phyloP scores from a whole-genome alignment of 2,888 invertebrate species.

The Synergus laeviventris region DNA sequence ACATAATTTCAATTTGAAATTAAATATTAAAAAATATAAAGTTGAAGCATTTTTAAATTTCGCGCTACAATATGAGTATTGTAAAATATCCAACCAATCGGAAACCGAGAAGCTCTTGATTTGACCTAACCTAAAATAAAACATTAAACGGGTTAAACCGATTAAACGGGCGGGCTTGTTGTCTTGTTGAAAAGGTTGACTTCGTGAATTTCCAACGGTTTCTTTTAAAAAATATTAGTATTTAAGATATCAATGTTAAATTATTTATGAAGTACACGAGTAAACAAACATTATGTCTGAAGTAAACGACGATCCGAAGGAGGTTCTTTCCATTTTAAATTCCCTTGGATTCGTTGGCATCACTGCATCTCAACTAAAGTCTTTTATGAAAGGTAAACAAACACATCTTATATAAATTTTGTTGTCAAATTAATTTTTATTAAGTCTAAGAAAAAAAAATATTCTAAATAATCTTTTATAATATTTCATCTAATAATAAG shows the following conservation, averaged over 20 bases:
- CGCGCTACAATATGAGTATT: background rate
- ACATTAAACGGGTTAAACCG: too few relatives aligned
- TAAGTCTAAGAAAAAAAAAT: background rate
- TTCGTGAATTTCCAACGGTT: background rate
- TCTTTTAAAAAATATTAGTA: background rate
- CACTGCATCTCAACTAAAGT: slow-evolving; percentile 85
- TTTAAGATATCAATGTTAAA: background rate
- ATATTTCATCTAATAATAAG: background rate
- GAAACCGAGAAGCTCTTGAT: background rate
- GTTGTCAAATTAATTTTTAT: slow-evolving; percentile 31
- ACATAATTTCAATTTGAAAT: too few relatives aligned
- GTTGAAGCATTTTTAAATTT: background rate
- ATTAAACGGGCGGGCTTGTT: background rate
- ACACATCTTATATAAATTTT: background rate
- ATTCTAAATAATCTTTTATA: background rate
- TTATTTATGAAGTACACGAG: background rate
- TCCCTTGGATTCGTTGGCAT: slow-evolving; percentile 87
- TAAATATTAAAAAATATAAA: too few relatives aligned
- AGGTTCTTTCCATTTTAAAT: slow-evolving; percentile 85
- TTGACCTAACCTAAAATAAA: too few relatives aligned
- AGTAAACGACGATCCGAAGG: slow-evolving; percentile 80
- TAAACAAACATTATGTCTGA: slow-evolving; percentile 43
- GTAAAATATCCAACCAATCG: background rate
- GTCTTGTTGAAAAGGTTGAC: background rate
- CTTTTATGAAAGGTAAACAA: slow-evolving; percentile 85